These are phyloP conservation scores for Campaea margaritaria DNA, from an alignment of 2,888 invertebrate genomes.

Conservation along the genomic window DNA sequence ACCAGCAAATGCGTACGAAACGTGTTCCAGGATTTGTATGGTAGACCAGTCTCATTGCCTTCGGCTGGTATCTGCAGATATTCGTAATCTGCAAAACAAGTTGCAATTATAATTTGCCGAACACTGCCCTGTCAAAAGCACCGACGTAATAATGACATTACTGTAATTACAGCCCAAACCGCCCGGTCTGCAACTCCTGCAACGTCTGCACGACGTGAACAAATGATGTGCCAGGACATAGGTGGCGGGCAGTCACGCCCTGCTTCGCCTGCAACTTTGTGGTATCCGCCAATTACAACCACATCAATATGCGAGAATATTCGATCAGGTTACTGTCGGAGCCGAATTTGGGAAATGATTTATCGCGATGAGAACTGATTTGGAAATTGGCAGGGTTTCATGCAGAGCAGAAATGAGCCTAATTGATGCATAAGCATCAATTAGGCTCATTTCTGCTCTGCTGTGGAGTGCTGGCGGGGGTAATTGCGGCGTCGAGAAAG, in stretches of 20 bases:
- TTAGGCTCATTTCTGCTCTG: too few relatives aligned
- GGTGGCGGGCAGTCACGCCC: slow-evolving; percentile 56
- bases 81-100: too few relatives aligned
- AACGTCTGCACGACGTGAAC: slow-evolving; percentile 58
- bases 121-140: slow-evolving; percentile 9
- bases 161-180: slow-evolving; percentile 43
- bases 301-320: slow-evolving; percentile 71
- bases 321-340: slow-evolving; percentile 49
- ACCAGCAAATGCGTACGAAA: too few relatives aligned
- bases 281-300: slow-evolving; percentile 62
- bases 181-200: slow-evolving; percentile 37
- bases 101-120: background rate
- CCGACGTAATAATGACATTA: slow-evolving; percentile 43
- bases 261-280: slow-evolving; percentile 41
- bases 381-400: slow-evolving; percentile 26
- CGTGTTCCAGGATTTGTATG: too few relatives aligned
- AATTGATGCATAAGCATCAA: slow-evolving; percentile 30
- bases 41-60: too few relatives aligned
- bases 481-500: background rate
- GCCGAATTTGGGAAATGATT: slow-evolving; percentile 35
- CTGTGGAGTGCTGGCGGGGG: background rate
- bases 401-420: slow-evolving; percentile 18
- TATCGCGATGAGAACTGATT: slow-evolving; percentile 37
- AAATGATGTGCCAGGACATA: slow-evolving; percentile 61
- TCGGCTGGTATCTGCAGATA: too few relatives aligned